Conservation (phyloP, 2,888 invertebrate species). For the Drosophila austrosaltans region DNA sequence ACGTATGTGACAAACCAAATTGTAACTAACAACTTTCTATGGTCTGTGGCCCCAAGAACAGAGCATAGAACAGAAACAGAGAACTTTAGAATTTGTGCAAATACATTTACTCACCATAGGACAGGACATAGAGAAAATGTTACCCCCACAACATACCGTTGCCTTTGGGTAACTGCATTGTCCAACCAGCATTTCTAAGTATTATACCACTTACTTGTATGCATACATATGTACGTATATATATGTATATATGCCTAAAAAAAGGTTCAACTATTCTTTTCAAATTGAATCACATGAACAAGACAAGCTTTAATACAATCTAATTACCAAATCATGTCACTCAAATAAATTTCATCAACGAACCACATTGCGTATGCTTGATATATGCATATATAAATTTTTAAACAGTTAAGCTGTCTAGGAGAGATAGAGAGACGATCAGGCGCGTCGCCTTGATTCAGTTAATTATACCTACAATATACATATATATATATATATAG, state of each 20-base stretch:
- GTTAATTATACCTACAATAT: neutral
- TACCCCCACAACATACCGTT: slow-evolving; percentile 2
- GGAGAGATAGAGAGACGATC: slow-evolving; percentile 2
- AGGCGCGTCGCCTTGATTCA: slow-evolving; percentile 7
- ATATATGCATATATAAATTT: slow-evolving; percentile 7
- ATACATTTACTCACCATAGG: slow-evolving; percentile 37
- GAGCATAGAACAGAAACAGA: slow-evolving; percentile 18
- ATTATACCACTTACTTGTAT: neutral
- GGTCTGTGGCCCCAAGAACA: slow-evolving; percentile 10
- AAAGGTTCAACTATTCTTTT: neutral
- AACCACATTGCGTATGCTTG: slow-evolving; percentile 27
- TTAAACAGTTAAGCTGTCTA: neutral
- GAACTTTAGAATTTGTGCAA: slow-evolving; percentile 53
- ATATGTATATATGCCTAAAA: neutral
- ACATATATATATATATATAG: neutral
- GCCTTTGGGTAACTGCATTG: slow-evolving; percentile 3
- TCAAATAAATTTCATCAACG: slow-evolving; percentile 6
- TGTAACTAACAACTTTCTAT: slow-evolving; percentile 69
- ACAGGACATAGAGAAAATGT: slow-evolving; percentile 21
- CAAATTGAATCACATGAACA: slow-evolving; percentile 10
- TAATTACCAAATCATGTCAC: slow-evolving; percentile 2
- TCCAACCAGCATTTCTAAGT: slow-evolving; percentile 11
- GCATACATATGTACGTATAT: no score
- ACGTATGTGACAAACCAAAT: slow-evolving; percentile 44
- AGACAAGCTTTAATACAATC: slow-evolving; percentile 8